Conservation (phyloP, 2,113 vertebrate species). For the Mormyrus lacerda region DNA sequence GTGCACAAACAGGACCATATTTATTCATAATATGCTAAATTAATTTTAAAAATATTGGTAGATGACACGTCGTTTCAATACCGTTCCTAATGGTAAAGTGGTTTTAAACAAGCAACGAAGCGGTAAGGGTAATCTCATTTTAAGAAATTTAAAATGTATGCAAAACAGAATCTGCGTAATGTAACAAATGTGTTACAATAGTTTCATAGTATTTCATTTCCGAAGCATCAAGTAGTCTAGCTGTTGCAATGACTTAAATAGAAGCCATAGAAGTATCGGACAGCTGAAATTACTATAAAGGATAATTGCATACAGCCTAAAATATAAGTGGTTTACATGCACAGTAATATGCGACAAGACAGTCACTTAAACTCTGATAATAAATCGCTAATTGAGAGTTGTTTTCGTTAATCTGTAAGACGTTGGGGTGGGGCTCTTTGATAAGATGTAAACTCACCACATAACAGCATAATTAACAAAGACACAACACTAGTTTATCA, state of each 20-base stretch:
- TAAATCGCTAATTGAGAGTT: not conserved
- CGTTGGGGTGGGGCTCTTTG: conserved; percentile 10
- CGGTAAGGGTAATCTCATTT: not conserved
- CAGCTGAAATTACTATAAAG: not conserved
- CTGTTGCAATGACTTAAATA: not conserved
- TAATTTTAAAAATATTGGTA: not conserved
- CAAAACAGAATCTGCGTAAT: not conserved
- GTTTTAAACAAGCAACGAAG: not conserved
- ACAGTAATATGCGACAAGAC: not conserved
- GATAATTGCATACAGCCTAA: not conserved
- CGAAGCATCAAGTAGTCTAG: not conserved
- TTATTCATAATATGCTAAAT: not conserved
- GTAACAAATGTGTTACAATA: not conserved
- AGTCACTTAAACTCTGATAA: not conserved
- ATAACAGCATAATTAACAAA: not conserved
- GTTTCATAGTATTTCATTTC: not conserved
- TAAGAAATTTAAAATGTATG: not conserved
- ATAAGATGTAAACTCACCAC: not conserved
- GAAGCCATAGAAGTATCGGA: not conserved
- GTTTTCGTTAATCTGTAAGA: not conserved
- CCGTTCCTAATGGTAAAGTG: not conserved
- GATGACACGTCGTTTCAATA: not conserved
- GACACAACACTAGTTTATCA: not conserved
- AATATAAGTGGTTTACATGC: not conserved
- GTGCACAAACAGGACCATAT: not conserved